Evolutionary conservation across 2,888 invertebrate species (phyloP).

Genomic region (Ennomos erosarius): DNA sequence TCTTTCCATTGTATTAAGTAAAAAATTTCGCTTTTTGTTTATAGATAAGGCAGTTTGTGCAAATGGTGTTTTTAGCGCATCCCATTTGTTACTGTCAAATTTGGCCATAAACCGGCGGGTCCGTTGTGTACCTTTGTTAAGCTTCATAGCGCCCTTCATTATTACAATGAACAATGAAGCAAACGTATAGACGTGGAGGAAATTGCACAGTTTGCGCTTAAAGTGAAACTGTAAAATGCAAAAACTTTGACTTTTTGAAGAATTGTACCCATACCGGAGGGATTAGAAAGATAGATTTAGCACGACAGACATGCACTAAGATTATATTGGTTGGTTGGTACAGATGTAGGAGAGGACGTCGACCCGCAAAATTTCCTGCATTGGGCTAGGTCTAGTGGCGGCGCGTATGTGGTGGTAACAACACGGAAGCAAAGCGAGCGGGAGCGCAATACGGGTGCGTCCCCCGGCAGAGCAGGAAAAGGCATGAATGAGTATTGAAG

Average conservation of each 20-base stretch:
- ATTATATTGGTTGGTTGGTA: conserved; percentile 51
- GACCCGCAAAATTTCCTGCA: conserved; percentile 86
- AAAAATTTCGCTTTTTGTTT: conserved; percentile 55
- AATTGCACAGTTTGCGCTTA: conserved; percentile 62
- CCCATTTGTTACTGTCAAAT: conserved; percentile 54
- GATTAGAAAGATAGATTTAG: conserved; percentile 60
- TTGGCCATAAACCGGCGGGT: conserved; percentile 59
- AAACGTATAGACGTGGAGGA: conserved; percentile 58
- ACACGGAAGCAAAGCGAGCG: conserved; percentile 74
- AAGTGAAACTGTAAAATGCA: conserved; percentile 55
- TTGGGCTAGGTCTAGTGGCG: conserved; percentile 85
- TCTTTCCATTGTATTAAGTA: conserved; percentile 43
- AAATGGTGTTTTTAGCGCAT: conserved; percentile 69
- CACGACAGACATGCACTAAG: conserved; percentile 48
- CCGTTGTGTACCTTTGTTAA: conserved; percentile 57
- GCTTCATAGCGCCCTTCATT: conserved; percentile 46
- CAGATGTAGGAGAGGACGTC: conserved; percentile 73
- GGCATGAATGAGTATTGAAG: conserved; percentile 84
- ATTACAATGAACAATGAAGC: conserved; percentile 51
- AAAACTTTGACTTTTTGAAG: conserved; percentile 41
- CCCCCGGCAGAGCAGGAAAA: conserved; percentile 74
- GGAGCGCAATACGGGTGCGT: conserved; percentile 68
- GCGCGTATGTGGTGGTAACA: conserved; percentile 77
- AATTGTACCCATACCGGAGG: conserved; percentile 35
- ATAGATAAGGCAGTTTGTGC: conserved; percentile 69